Base-by-base conservation (phyloP, 2,888 invertebrate species). In the Antitype chi region DNA sequence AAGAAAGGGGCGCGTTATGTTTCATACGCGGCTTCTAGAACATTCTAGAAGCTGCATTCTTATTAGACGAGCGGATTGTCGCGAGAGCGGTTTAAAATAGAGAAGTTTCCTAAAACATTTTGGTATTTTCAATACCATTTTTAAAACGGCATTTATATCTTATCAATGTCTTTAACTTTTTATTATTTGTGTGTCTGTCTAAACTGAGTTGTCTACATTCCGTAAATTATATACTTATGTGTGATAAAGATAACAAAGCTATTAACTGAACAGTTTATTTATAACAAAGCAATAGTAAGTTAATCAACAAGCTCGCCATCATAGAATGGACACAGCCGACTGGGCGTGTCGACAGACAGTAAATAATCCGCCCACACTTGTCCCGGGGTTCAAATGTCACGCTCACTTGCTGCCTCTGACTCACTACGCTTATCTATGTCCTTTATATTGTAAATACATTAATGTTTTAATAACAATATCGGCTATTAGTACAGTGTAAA, bases 321-420 rank as follows among this genome's bases (percentile, higher is more conserved):
- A 55, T 25, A 60, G 53, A 67, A 68, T 15, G 28, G 76, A 47
- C 67, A 38, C 25, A 77, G 55, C 32, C 32, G 57, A 63, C 70
- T 59, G 82, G 85, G 82, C 71, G 82, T 85, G 70, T 7, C 68
- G 28, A 49, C 64, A 47, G 69, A 62, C 71, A 60, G 77, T 72
- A 70, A 71, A 82, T 74, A 70, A 60, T 69, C 68, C 78, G 49
- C 83, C 86, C 86, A 83, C 82, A 32, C 71, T 82, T n/a, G 69
- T 66, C 53, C 28, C 32, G 7, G 28, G 52, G 85, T 66, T 82
- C 69, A 76, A 85, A 82, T 72, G 85, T 82, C 82, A 57, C 69
- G 60, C 66, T 82, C 57, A 59, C 52, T 70, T 53, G 59, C 28
- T 38, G 53, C 13, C 77, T 82, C 77, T 82, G 68, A 85, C 68